Conservation (phyloP, 1,140 invertebrate genomes). For the Rhagoletis zephyria region DNA sequence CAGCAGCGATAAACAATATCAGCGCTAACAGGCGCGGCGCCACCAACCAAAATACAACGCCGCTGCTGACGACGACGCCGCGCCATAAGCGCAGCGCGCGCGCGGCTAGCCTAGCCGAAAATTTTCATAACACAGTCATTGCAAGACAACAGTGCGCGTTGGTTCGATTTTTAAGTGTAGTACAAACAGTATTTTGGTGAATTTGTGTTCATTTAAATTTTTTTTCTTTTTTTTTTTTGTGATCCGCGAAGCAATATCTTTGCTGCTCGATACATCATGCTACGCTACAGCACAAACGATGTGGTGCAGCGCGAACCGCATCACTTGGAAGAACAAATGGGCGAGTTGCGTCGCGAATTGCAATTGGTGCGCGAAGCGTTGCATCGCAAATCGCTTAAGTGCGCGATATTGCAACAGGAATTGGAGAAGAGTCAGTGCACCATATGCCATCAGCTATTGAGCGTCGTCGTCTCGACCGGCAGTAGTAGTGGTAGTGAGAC, state of each 20-base stretch:
- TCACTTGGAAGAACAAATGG: constrained; percentile 29
- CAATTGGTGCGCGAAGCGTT: constrained; percentile 37
- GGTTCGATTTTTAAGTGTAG: constrained; percentile 8
- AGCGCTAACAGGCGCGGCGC: neutral
- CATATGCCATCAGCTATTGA: neutral
- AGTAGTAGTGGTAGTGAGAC: neutral
- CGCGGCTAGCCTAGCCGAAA: neutral
- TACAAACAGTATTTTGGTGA: neutral
- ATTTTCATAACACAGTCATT: constrained; percentile 2
- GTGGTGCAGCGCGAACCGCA: neutral
- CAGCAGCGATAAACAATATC: constrained; percentile 21
- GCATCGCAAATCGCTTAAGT: constrained; percentile 48
- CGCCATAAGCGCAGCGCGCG: neutral
- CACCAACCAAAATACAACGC: too few relatives aligned
- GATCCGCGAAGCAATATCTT: too few relatives aligned
- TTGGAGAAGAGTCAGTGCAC: constrained; percentile 27
- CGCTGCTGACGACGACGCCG: neutral
- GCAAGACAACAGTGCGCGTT: constrained; percentile 38
- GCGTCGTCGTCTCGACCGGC: neutral
- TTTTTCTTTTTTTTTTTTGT: neutral
- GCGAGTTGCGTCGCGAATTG: constrained; percentile 34
- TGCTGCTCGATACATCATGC: neutral
- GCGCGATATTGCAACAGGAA: constrained; percentile 34
- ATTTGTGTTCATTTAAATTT: neutral
- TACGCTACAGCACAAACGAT: neutral